Evolutionary conservation across 2,888 invertebrate genomes (phyloP).

Genomic region (Pterostichus madidus): DNA sequence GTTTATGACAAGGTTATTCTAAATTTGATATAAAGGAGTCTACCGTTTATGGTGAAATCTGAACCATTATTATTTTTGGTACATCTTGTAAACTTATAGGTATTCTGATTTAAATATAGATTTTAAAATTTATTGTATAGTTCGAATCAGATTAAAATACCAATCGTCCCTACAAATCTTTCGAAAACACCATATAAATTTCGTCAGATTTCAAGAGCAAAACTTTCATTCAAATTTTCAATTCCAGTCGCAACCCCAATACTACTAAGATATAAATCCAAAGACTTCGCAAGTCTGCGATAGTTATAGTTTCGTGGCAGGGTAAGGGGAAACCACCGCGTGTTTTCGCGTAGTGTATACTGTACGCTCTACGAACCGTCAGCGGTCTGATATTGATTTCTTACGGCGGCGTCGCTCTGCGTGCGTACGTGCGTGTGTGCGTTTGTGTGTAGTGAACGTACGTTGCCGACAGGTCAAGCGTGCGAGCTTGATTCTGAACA

Average conservation of each 20-base stretch:
- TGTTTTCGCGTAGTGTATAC: constrained; percentile 14
- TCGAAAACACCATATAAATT: not conserved
- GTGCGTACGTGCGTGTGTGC: constrained; percentile 41
- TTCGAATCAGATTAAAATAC: too few relatives aligned
- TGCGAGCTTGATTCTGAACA: not conserved
- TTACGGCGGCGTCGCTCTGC: constrained; percentile 24
- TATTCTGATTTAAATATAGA: too few relatives aligned
- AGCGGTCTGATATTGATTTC: constrained; percentile 60
- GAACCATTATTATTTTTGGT: too few relatives aligned
- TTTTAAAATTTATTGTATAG: too few relatives aligned
- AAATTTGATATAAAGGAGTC: too few relatives aligned
- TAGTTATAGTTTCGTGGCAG: too few relatives aligned
- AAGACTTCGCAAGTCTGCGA: not conserved
- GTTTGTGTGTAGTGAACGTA: constrained; percentile 24
- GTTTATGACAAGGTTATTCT: too few relatives aligned
- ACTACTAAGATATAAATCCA: not conserved
- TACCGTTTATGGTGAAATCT: too few relatives aligned
- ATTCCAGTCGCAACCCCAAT: too few relatives aligned
- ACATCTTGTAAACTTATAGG: too few relatives aligned
- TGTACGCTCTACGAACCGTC: constrained; percentile 6
- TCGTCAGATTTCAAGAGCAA: too few relatives aligned
- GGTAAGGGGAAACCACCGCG: not conserved
- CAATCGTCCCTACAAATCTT: not conserved
- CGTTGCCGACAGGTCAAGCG: constrained; percentile 52
- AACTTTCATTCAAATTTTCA: too few relatives aligned